Conservation (phyloP, 2,888 invertebrate genomes). For the Sphaerophoria taeniata region DNA sequence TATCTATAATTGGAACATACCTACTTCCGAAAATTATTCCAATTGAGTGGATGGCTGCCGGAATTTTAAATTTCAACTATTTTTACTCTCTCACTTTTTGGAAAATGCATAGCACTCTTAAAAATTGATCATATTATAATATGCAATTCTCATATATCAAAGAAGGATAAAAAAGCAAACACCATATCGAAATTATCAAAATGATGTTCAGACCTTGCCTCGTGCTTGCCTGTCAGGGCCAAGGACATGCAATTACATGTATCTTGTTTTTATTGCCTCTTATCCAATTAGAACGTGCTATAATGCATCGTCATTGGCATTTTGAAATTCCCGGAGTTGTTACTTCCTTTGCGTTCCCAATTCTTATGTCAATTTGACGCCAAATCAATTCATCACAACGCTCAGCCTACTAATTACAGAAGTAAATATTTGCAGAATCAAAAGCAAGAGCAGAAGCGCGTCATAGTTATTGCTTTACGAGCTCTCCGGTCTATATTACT, state of each 20-base stretch:
- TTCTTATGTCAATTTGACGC: constrained; percentile 31
- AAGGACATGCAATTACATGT: constrained; percentile 5
- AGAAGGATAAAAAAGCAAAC: neutral
- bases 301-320: constrained; percentile 50
- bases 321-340: constrained; percentile 2
- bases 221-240: neutral
- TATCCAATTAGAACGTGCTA: constrained; percentile 61
- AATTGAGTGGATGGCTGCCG: too few species aligned
- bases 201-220: neutral
- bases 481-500: neutral
- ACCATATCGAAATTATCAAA: neutral
- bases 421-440: constrained; percentile 50
- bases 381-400: neutral
- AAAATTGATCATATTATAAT: too few species aligned
- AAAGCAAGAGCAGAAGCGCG: neutral
- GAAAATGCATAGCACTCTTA: too few species aligned
- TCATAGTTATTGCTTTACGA: neutral
- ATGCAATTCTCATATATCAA: too few species aligned
- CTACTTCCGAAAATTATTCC: too few species aligned
- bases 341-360: constrained; percentile 1
- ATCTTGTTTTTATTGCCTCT: constrained; percentile 23
- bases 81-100: too few species aligned
- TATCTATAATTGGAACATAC: too few species aligned
- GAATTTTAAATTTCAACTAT: too few species aligned
- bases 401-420: constrained; percentile 50